These are phyloP conservation scores for Drosophila mauritiana DNA, from an alignment of 1,140 invertebrate genomes.

Conservation along the genomic window DNA sequence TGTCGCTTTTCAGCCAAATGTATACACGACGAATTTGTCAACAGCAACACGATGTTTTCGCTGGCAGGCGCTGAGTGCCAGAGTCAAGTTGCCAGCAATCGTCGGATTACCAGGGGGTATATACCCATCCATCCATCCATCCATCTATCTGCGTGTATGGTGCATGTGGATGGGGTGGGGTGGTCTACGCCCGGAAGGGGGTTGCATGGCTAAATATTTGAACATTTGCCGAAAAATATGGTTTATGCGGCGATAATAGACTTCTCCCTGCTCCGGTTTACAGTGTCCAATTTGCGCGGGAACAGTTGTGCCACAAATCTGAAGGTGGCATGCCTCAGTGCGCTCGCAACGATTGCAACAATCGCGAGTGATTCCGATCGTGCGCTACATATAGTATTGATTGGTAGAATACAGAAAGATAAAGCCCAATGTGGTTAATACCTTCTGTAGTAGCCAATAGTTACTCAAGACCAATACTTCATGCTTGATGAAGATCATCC, in stretches of 20 bases:
- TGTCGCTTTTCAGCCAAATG: constrained; percentile 69
- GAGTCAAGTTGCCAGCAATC: constrained; percentile 74
- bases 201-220: constrained; percentile 69
- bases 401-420: neutral
- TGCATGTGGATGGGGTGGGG: too few relatives aligned
- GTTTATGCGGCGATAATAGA: constrained; percentile 76
- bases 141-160: too few relatives aligned
- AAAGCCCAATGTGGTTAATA: too few relatives aligned
- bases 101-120: constrained; percentile 65
- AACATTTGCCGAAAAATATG: constrained; percentile 81
- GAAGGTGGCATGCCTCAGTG: neutral
- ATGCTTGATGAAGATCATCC: too few relatives aligned
- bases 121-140: neutral
- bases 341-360: neutral
- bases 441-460: too few relatives aligned
- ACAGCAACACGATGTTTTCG: constrained; percentile 49
- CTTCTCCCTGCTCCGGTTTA: constrained; percentile 11
- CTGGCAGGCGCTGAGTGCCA: constrained; percentile 50
- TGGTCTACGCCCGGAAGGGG: neutral
- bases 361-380: neutral
- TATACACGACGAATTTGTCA: constrained; percentile 66
- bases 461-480: too few relatives aligned
- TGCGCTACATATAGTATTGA: neutral
- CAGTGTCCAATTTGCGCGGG: constrained; percentile 68
- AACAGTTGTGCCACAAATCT: constrained; percentile 56